Conservation (phyloP, 2,888 invertebrate genomes). For the Euzophera pinguis region DNA sequence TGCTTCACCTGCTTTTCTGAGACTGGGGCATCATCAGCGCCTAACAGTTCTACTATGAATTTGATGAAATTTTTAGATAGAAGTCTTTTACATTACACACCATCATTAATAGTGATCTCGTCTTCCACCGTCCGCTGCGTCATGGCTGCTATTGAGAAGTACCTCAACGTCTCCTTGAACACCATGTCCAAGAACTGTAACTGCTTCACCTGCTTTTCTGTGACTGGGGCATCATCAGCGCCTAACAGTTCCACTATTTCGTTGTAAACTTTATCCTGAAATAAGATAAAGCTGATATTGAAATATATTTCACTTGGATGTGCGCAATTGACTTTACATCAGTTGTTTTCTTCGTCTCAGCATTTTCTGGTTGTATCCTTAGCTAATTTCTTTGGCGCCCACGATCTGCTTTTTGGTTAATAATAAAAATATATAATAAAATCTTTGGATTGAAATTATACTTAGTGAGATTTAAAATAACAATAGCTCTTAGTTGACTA, state of each 20-base stretch:
- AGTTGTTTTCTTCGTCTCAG: no score
- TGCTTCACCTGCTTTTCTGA: constrained; percentile 46
- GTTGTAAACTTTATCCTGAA: constrained; percentile 51
- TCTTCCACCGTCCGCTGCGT: constrained; percentile 61
- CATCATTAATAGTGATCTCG: constrained; percentile 53
- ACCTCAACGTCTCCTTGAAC: constrained; percentile 60
- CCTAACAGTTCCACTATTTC: constrained; percentile 54
- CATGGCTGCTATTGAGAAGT: constrained; percentile 54
- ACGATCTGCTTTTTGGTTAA: no score
- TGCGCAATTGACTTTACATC: no score
- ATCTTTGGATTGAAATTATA: no score
- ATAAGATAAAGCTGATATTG: no score
- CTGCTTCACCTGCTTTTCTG: constrained; percentile 45
- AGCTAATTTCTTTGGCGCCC: no score
- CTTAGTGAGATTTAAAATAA: no score
- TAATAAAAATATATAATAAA: no score
- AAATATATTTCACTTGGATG: no score
- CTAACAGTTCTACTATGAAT: constrained; percentile 45
- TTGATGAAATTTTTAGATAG: no score
- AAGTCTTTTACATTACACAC: constrained; percentile 34
- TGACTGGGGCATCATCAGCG: constrained; percentile 29
- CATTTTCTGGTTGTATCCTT: no score
- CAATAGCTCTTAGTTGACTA: no score
- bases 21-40: constrained; percentile 31
- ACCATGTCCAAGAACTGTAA: constrained; percentile 56